A percentile compares a stretch with the other conserved stretches of the same genome.
phyloP scores from a whole-genome alignment of 2,113 vertebrate genomes.

The Eurystomus gularis region DNA sequence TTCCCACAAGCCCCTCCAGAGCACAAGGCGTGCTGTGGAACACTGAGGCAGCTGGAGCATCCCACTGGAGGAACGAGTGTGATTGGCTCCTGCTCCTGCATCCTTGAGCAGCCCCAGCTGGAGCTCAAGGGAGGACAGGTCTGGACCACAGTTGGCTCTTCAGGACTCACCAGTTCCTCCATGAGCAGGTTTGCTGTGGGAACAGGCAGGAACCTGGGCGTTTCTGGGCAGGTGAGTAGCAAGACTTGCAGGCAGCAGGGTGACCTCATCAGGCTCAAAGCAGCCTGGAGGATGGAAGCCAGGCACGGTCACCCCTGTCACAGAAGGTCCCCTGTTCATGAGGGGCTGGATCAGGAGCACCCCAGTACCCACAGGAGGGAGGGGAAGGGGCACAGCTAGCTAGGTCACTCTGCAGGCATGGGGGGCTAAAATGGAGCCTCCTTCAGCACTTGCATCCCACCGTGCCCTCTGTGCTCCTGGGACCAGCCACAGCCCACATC shows the following conservation, averaged over 20 bases:
- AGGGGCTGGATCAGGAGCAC: neutral
- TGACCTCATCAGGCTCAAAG: neutral
- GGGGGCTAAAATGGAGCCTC: neutral
- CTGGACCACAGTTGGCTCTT: neutral
- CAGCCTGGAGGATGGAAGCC: neutral
- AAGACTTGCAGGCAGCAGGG: neutral
- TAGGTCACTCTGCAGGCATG: neutral
- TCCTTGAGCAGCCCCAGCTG: neutral
- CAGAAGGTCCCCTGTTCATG: neutral
- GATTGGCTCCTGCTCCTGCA: neutral
- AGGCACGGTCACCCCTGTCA: rapidly evolving
- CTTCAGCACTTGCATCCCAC: neutral
- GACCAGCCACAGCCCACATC: rapidly evolving
- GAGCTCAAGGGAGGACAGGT: neutral
- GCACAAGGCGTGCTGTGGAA: rapidly evolving
- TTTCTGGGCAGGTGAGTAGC: neutral
- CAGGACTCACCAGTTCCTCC: neutral
- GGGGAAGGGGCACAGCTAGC: neutral
- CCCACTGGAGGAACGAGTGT: rapidly evolving
- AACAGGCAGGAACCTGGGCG: neutral
- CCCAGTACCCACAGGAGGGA: neutral
- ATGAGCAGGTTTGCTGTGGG: neutral
- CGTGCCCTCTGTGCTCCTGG: neutral
- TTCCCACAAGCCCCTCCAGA: neutral
- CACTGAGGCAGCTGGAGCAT: neutral